Evolutionary conservation across 2,888 invertebrate species (phyloP), one percentile per base, ranked within the genome.

Genomic region (Adela reaumurella): DNA sequence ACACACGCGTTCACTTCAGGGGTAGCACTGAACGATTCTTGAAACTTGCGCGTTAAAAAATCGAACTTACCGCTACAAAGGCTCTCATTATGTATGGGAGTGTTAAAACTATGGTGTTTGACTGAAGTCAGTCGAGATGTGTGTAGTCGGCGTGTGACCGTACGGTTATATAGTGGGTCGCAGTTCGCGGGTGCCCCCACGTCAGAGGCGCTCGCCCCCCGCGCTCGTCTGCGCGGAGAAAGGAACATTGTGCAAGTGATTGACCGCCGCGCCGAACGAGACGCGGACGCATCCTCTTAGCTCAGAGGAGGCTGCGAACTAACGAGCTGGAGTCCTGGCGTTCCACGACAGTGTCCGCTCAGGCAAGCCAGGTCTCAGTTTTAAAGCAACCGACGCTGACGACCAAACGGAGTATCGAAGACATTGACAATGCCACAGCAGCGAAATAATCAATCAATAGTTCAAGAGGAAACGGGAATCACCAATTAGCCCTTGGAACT

Each of bases 61-160:
- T 35, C 35, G 35, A 35, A 78, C 77, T 78, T 74, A 78, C 78
- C 78, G 78, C 77, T 70, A 74, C 73, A 73, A 74, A 78, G 74
- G 76, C 70, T 70, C 70, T 78, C 78, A 78, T 78, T 35, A 14
- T 35, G 35, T 35, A 35, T 35, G 35, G 35, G 35, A 3, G 35
- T 8, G 8, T 35, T 35, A 35, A 35, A 35, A 35, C 35, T 35
- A 35, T 35, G 35, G 35, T 35, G 35, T 14, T 35, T 8, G 35
- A 35, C 35, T 35, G 35, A 35, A 35, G 35, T 8, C 35, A 35
- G 35, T 35, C 35, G 35, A 8, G 35, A 14, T 14, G n/a, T 35
- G 35, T 35, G 35, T 11, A 14, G 35, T 14, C 14, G 11, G 11
- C 11, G 35, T 14, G 8, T 35, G 35, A 35, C 35, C 35, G 14